A percentile compares a stretch with the other conserved stretches of the same genome.
phyloP scores from a whole-genome alignment of 1,140 invertebrate genomes.

The Solenopsis fugax region DNA sequence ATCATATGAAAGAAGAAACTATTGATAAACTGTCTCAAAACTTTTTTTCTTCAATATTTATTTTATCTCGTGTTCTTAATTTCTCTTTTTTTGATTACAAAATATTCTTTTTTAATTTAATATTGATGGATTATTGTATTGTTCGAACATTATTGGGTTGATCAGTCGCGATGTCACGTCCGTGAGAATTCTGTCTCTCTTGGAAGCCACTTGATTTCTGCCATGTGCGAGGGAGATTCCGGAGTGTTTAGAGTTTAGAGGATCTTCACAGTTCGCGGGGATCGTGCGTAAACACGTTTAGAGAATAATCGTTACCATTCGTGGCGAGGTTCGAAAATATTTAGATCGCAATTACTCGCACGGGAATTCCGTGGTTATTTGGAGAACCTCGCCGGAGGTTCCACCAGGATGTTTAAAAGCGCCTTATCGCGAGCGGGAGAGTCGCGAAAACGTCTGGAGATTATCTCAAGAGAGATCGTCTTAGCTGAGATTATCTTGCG shows the following conservation, averaged over 20 bases:
- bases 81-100: too few species aligned
- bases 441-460: background rate
- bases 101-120: too few species aligned
- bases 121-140: background rate
- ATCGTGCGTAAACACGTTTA: background rate
- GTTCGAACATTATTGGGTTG: background rate
- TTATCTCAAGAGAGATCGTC: background rate
- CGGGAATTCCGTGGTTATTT: background rate
- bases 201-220: background rate
- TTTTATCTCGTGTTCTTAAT: too few species aligned
- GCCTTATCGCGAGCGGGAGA: background rate
- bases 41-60: too few species aligned
- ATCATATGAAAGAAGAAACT: too few species aligned
- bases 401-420: background rate
- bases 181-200: background rate
- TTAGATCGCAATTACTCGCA: background rate
- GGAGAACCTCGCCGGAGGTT: background rate
- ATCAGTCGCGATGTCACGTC: background rate
- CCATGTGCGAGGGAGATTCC: too few species aligned
- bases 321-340: background rate
- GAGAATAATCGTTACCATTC: background rate
- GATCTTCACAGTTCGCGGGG: background rate
- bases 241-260: background rate
- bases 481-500: too few species aligned
- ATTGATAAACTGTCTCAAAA: too few species aligned